Percentiles rank a stretch among this genome's conserved stretches.
Evolutionary conservation across 2,888 invertebrate genomes (phyloP).

Genomic region (Atethmia centrago): DNA sequence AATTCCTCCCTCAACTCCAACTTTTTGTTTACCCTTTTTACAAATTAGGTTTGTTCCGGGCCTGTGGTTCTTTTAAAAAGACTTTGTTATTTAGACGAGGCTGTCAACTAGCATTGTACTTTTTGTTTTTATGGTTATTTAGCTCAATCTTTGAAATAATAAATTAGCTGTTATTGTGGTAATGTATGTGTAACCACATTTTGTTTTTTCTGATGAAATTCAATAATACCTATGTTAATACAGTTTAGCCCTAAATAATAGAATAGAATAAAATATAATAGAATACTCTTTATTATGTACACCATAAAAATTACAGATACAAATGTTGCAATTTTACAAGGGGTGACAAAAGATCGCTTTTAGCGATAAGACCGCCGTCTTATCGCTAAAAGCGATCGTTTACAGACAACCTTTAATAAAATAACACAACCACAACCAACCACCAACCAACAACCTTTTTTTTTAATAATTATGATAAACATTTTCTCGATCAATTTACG

Average conservation of each 20-base stretch:
- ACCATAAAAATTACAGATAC: too few species aligned
- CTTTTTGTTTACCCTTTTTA: conserved; percentile 81
- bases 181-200: too few species aligned
- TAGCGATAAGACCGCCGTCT: too few species aligned
- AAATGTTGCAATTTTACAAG: too few species aligned
- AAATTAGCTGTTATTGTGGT: neutral
- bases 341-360: too few species aligned
- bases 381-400: too few species aligned
- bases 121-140: conserved; percentile 38
- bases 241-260: neutral
- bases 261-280: too few species aligned
- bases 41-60: conserved; percentile 82
- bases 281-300: too few species aligned
- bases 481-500: neutral
- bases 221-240: neutral
- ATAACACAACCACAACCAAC: too few species aligned
- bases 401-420: too few species aligned
- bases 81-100: conserved; percentile 59
- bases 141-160: neutral
- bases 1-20: conserved; percentile 68
- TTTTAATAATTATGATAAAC: neutral
- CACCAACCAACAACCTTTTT: too few species aligned
- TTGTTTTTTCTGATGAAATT: neutral
- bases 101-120: conserved; percentile 44
- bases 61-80: conserved; percentile 46